Percentiles rank a stretch among this genome's conserved stretches.
Conservation (phyloP, 2,113 vertebrate genomes). For the Heterotilapia buettikoferi region DNA sequence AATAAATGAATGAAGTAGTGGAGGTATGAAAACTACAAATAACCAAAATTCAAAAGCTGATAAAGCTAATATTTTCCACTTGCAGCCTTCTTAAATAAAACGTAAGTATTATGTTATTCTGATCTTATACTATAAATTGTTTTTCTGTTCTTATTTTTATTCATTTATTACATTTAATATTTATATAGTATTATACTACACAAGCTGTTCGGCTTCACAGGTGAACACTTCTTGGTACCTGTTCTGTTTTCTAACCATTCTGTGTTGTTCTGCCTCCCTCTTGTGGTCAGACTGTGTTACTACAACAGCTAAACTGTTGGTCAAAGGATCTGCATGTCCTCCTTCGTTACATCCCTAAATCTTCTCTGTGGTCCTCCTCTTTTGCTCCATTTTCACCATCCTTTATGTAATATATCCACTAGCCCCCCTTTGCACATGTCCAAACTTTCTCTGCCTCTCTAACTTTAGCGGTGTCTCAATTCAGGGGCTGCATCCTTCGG, state of each 20-base stretch:
- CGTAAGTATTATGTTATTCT: accelerated
- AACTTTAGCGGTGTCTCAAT: background rate
- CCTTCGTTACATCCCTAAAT: background rate
- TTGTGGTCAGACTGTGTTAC: background rate
- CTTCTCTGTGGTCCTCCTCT: background rate
- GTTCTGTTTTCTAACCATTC: background rate
- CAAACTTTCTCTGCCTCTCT: background rate
- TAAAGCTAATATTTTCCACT: background rate
- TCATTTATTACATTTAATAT: background rate
- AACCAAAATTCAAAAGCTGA: background rate
- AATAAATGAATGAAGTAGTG: background rate
- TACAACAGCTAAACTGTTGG: background rate
- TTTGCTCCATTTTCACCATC: accelerated
- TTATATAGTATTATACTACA: background rate
- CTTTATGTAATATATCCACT: background rate
- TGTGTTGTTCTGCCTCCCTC: background rate
- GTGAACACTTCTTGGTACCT: background rate
- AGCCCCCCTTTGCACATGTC: accelerated
- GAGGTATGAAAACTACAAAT: background rate
- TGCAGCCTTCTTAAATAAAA: background rate
- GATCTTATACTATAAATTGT: background rate
- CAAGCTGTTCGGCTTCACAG: accelerated
- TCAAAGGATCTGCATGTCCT: background rate
- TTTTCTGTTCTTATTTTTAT: background rate
- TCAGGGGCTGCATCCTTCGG: accelerated